Evolutionary conservation across 2,113 vertebrate species (phyloP).

Genomic region (Spea bombifrons): DNA sequence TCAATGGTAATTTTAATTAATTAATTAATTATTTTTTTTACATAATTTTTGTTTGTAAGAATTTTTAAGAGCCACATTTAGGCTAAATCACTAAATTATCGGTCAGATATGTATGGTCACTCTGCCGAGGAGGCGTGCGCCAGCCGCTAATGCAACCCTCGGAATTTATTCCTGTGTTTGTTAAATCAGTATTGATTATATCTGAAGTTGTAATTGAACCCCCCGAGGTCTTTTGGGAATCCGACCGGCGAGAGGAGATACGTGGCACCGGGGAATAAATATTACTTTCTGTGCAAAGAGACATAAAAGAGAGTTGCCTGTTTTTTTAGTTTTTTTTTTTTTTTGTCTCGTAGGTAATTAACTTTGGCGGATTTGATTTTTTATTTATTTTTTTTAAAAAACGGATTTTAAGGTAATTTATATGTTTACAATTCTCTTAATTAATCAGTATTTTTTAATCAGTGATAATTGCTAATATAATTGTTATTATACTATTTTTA

Average conservation of each 20-base stretch:
- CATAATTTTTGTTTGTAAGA: too few species aligned
- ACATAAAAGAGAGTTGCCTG: constrained; percentile 18
- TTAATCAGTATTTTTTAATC: too few species aligned
- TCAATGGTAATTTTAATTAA: too few species aligned
- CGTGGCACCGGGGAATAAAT: constrained; percentile 31
- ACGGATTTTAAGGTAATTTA: neutral
- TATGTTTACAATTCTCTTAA: neutral
- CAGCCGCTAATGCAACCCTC: constrained; percentile 10
- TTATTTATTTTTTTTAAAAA: neutral
- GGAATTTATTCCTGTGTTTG: constrained; percentile 41
- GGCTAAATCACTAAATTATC: constrained; percentile 16
- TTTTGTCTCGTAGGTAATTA: neutral
- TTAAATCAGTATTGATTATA: constrained; percentile 49
- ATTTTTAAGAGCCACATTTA: neutral
- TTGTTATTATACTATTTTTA: too few species aligned
- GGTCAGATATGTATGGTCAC: constrained; percentile 27
- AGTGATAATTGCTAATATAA: too few species aligned
- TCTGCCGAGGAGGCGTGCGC: neutral
- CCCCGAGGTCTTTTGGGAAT: constrained; percentile 39
- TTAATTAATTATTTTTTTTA: too few species aligned
- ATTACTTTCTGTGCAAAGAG: constrained; percentile 7
- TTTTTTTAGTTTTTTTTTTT: too few species aligned
- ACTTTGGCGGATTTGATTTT: neutral
- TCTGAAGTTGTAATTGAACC: constrained; percentile 45
- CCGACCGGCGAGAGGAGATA: constrained; percentile 22